phyloP scores from a whole-genome alignment of 2,888 invertebrate genomes.

The Pardosa pseudoannulata region DNA sequence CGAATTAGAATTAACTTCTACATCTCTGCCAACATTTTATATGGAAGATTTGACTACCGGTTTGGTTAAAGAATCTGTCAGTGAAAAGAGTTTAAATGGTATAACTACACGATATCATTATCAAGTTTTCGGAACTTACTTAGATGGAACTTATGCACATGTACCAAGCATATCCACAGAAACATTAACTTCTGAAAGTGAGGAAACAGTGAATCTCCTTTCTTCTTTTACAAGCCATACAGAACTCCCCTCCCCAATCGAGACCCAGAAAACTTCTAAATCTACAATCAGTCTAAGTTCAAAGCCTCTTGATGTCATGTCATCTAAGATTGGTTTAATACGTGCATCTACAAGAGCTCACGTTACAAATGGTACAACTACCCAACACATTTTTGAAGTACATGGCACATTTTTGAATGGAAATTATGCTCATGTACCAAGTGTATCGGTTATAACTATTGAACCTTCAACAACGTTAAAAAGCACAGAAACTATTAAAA shows the following conservation, averaged over 20 bases:
- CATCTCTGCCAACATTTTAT: conserved; percentile 33
- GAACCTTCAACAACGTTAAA: neutral
- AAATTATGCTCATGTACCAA: conserved; percentile 54
- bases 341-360: conserved; percentile 40
- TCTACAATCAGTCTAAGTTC: neutral
- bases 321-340: conserved; percentile 32
- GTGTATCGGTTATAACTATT: conserved; percentile 26
- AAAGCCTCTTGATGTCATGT: neutral
- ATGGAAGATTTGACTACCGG: conserved; percentile 61
- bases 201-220: too few species aligned
- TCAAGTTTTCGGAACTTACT: conserved; percentile 65
- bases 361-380: conserved; percentile 41
- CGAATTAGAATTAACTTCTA: neutral
- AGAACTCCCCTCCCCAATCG: neutral
- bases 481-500: neutral
- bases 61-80: conserved; percentile 59
- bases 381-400: conserved; percentile 53
- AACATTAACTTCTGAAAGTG: conserved; percentile 13
- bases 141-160: conserved; percentile 72
- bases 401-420: conserved; percentile 45
- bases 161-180: conserved; percentile 70
- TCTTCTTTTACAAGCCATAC: neutral
- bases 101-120: conserved; percentile 68
- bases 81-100: conserved; percentile 60
- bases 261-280: neutral